Evolutionary conservation across 2,888 invertebrate species (phyloP).

Genomic region (Diarsia brunnea): DNA sequence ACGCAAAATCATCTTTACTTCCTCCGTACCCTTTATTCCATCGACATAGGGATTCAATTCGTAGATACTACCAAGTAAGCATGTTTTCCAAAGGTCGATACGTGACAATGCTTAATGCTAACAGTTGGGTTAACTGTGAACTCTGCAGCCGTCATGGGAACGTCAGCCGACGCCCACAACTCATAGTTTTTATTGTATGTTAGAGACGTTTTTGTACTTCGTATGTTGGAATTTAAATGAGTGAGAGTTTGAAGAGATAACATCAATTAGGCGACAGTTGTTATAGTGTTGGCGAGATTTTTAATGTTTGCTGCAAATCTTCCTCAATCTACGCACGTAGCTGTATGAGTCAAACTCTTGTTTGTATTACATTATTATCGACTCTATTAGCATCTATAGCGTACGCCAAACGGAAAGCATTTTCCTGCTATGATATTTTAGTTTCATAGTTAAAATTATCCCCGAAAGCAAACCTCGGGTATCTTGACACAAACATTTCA

Average conservation of each 20-base stretch:
- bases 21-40: slow-evolving; percentile 58
- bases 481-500: slow-evolving; percentile 48
- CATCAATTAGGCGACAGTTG: slow-evolving; percentile 41
- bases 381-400: slow-evolving; percentile 12
- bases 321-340: neutral
- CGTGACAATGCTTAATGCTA: slow-evolving; percentile 73
- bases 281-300: slow-evolving; percentile 21
- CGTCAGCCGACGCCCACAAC: slow-evolving; percentile 71
- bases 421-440: slow-evolving; percentile 34
- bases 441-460: slow-evolving; percentile 45
- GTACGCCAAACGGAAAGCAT: slow-evolving; percentile 9
- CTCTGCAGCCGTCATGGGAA: slow-evolving; percentile 83
- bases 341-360: neutral
- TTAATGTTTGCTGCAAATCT: slow-evolving; percentile 20
- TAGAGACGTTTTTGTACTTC: slow-evolving; percentile 54
- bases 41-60: slow-evolving; percentile 67
- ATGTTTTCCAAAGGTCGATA: slow-evolving; percentile 68
- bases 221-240: slow-evolving; percentile 65
- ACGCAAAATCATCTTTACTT: slow-evolving; percentile 60
- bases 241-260: slow-evolving; percentile 63
- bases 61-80: slow-evolving; percentile 53
- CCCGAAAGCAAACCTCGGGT: slow-evolving; percentile 40
- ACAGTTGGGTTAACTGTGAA: slow-evolving; percentile 82
- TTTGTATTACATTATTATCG: slow-evolving; percentile 18
- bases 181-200: slow-evolving; percentile 69